phyloP scores from a whole-genome alignment of 2,797 vertebrate species.

The Ceryle rudis region DNA sequence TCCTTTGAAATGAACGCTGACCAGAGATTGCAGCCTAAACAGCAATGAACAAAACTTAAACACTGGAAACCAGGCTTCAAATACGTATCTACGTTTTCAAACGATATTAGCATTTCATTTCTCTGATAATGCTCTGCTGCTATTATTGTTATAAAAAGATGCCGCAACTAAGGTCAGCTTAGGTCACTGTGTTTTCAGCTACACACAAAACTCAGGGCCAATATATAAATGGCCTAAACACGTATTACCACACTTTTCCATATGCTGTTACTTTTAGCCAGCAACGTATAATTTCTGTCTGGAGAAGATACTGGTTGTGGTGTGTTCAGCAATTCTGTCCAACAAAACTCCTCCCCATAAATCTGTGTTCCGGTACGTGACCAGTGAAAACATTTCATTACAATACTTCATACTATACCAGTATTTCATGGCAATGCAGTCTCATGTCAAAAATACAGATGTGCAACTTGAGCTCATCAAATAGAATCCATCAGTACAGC shows the following conservation, averaged over 20 bases:
- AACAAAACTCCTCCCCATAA: constrained; percentile 42
- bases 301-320: constrained; percentile 7
- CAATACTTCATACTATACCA: background rate
- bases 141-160: background rate
- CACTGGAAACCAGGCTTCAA: background rate
- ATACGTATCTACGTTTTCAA: background rate
- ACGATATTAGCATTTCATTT: background rate
- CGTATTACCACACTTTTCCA: background rate
- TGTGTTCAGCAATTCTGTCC: background rate
- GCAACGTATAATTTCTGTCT: constrained; percentile 30
- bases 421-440: constrained; percentile 4
- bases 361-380: background rate
- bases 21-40: background rate
- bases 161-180: background rate
- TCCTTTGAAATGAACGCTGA: background rate
- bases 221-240: background rate
- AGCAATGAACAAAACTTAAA: background rate
- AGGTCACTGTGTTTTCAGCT: background rate
- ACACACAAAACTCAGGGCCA: background rate
- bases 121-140: background rate
- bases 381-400: constrained; percentile 33
- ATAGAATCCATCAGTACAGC: background rate
- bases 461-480: constrained; percentile 21
- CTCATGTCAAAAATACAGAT: constrained; percentile 9
- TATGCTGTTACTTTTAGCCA: constrained; percentile 30